Percentiles rank a stretch among this genome's conserved stretches.
Conservation (phyloP, 1,140 invertebrate genomes). For the Marisa cornuarietis region DNA sequence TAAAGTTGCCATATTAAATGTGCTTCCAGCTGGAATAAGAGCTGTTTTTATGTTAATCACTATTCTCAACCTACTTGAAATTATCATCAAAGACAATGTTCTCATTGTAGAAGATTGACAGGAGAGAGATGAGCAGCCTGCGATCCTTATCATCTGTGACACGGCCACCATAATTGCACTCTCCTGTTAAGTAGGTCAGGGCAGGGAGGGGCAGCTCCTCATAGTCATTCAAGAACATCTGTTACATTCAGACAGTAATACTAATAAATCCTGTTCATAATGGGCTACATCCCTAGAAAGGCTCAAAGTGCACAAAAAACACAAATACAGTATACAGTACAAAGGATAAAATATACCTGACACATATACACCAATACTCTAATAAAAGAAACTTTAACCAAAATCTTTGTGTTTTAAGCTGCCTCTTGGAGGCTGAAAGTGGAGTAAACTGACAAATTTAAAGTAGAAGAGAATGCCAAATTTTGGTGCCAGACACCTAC, state of each 20-base stretch:
- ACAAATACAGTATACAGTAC: neutral
- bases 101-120: constrained; percentile 60
- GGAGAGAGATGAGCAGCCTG: constrained; percentile 59
- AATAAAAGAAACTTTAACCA: no score
- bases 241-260: neutral
- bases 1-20: neutral
- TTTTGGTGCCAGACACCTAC: no score
- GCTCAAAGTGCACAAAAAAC: neutral
- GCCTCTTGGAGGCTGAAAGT: no score
- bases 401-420: no score
- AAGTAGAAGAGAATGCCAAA: no score
- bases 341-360: neutral
- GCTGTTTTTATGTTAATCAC: neutral
- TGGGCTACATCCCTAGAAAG: neutral
- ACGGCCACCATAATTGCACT: constrained; percentile 89
- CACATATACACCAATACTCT: no score
- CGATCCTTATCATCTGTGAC: constrained; percentile 67
- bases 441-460: no score
- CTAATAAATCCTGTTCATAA: no score
- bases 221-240: constrained; percentile 68
- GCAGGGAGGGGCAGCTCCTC: constrained; percentile 65
- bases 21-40: neutral
- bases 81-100: constrained; percentile 57
- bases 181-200: constrained; percentile 76
- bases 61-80: constrained; percentile 59